phyloP scores from a whole-genome alignment of 1,140 invertebrate species.

The Drosophila fuyamai region DNA sequence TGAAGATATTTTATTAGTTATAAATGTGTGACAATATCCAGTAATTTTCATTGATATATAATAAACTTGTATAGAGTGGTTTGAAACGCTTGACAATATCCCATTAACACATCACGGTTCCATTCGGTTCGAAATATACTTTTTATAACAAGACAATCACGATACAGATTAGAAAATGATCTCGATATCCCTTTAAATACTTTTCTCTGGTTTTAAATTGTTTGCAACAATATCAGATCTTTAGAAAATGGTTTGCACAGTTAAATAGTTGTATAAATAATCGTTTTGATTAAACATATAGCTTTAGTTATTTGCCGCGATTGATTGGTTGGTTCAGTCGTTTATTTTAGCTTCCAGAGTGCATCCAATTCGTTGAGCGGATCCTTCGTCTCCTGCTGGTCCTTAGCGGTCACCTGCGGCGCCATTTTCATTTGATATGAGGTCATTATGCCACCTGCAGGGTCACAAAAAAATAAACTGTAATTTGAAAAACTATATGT shows the following conservation, averaged over 20 bases:
- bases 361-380: conserved; percentile 84
- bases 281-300: conserved; percentile 19
- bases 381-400: conserved; percentile 82
- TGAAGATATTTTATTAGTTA: conserved; percentile 20
- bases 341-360: conserved; percentile 83
- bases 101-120: conserved; percentile 67
- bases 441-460: conserved; percentile 80
- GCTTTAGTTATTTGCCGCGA: conserved; percentile 23
- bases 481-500: too few relatives aligned
- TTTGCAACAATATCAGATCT: conserved; percentile 57
- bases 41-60: conserved; percentile 17
- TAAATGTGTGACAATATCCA: conserved; percentile 17
- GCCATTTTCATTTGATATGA: conserved; percentile 85
- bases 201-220: conserved; percentile 37
- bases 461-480: not conserved
- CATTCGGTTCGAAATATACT: conserved; percentile 51
- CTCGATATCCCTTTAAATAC: conserved; percentile 50
- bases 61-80: conserved; percentile 30
- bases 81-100: conserved; percentile 44
- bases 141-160: conserved; percentile 55
- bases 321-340: conserved; percentile 50
- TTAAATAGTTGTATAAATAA: conserved; percentile 47
- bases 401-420: conserved; percentile 76
- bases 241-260: conserved; percentile 34
- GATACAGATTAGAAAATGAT: conserved; percentile 36